These are phyloP conservation scores for Tenualosa thibaudeaui DNA, from an alignment of 2,797 vertebrate species.

Conservation along the genomic window DNA sequence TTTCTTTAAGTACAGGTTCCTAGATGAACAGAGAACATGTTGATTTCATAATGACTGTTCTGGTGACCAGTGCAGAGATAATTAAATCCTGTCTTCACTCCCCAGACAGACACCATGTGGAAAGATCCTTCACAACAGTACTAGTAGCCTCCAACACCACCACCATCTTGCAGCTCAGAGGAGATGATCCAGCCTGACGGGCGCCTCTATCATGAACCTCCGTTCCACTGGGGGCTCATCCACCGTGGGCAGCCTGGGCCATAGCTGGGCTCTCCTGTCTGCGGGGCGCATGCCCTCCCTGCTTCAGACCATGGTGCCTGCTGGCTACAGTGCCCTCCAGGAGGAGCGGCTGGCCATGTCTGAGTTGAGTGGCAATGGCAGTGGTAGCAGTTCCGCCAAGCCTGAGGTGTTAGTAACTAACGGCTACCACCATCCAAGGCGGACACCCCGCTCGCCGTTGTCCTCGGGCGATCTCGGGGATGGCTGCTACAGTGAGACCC, in stretches of 20 bases:
- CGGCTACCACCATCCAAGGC: conserved; percentile 73
- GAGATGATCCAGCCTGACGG: conserved; percentile 56
- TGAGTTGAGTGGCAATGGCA: conserved; percentile 63
- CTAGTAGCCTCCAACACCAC: not conserved
- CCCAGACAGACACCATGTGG: not conserved
- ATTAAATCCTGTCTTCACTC: not conserved
- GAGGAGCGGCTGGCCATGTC: conserved; percentile 88
- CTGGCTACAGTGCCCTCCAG: conserved; percentile 86
- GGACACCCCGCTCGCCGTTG: conserved; percentile 64
- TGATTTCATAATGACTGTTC: not conserved
- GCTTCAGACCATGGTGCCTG: conserved; percentile 90
- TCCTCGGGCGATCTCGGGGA: conserved; percentile 78
- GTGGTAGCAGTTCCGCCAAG: conserved; percentile 58
- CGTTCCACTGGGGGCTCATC: conserved; percentile 67
- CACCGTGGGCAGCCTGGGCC: conserved; percentile 68
- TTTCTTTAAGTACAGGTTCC: not conserved
- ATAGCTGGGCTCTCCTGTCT: conserved; percentile 78
- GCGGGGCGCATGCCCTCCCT: conserved; percentile 77
- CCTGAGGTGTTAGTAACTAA: conserved; percentile 69
- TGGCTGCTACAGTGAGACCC: conserved; percentile 74
- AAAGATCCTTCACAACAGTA: not conserved
- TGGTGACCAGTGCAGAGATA: not conserved
- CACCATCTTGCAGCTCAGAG: not conserved
- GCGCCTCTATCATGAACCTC: conserved; percentile 70
- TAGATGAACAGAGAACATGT: not conserved